phyloP scores from a whole-genome alignment of 2,797 vertebrate species.

The Fistularia commersonii region DNA sequence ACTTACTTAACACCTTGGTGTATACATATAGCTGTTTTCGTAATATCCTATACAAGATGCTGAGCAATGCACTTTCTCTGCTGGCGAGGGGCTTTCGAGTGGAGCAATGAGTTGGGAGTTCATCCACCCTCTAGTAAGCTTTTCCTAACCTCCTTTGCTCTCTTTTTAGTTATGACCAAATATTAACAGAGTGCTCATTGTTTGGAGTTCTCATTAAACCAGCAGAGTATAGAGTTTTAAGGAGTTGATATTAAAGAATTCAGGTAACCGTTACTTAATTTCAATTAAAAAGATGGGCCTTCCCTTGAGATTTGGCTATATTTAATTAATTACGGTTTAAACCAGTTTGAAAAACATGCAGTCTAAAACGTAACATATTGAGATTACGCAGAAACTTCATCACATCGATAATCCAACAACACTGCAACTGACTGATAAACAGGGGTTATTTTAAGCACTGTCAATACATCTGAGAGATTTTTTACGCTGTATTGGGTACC shows the following conservation, averaged over 20 bases:
- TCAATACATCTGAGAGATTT: constrained; percentile 2
- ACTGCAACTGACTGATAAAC: constrained; percentile 18
- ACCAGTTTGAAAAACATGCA: not conserved
- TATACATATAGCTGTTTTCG: not conserved
- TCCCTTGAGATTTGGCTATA: constrained; percentile 34
- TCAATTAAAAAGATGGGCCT: constrained; percentile 52
- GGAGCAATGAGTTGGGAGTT: constrained; percentile 35
- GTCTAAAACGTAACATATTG: too few relatives aligned
- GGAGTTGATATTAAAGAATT: constrained; percentile 6
- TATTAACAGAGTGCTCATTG: constrained; percentile 74
- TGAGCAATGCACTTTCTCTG: constrained; percentile 25
- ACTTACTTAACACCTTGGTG: constrained; percentile 12
- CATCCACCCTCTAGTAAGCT: constrained; percentile 42
- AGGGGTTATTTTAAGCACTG: constrained; percentile 3
- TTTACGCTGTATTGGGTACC: not conserved
- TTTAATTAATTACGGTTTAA: constrained; percentile 23
- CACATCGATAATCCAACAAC: constrained; percentile 29
- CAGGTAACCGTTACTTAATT: constrained; percentile 20
- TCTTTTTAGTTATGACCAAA: constrained; percentile 51
- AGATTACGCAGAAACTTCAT: not conserved
- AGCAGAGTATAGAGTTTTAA: constrained; percentile 15
- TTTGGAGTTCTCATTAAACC: constrained; percentile 55
- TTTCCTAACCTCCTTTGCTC: constrained; percentile 52
- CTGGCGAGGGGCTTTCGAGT: constrained; percentile 26
- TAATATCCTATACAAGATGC: constrained; percentile 4